These are phyloP conservation scores for Drosophila erecta DNA, from an alignment of 1,140 invertebrate genomes.

Conservation along the genomic window DNA sequence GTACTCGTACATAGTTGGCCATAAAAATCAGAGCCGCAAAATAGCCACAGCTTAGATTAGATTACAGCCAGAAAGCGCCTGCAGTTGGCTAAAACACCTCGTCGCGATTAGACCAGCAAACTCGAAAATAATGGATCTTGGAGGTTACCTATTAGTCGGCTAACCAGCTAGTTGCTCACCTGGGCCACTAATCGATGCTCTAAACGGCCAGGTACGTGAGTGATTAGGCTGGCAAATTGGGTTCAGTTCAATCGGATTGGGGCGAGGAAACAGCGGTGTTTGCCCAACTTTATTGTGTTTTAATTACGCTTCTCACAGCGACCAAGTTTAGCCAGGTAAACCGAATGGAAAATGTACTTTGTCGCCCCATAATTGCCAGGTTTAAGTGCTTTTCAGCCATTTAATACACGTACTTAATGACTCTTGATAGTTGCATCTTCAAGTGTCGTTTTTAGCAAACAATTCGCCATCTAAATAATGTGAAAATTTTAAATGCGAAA, in stretches of 20 bases:
- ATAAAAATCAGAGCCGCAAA: constrained; percentile 43
- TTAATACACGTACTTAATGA: constrained; percentile 42
- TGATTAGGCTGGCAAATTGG: constrained; percentile 12
- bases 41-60: constrained; percentile 22
- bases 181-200: constrained; percentile 6
- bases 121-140: constrained; percentile 24
- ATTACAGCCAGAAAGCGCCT: constrained; percentile 16
- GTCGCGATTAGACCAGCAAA: constrained; percentile 26
- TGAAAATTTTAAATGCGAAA: constrained; percentile 31
- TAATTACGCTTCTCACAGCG: constrained; percentile 23
- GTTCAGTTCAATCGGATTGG: constrained; percentile 4
- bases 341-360: constrained; percentile 7
- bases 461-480: constrained; percentile 43
- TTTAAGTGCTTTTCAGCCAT: constrained; percentile 32
- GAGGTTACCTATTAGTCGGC: background rate
- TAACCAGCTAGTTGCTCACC: background rate
- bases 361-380: constrained; percentile 13
- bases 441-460: constrained; percentile 39
- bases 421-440: constrained; percentile 42
- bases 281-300: constrained; percentile 10
- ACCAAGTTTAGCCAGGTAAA: constrained; percentile 27
- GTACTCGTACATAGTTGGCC: constrained; percentile 10
- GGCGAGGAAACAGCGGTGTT: constrained; percentile 5
- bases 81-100: constrained; percentile 3
- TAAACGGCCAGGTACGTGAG: constrained; percentile 32